A percentile compares a stretch with the other conserved stretches of the same genome.
Conservation (phyloP, 1,140 invertebrate species). For the Caenorhabditis tropicalis region DNA sequence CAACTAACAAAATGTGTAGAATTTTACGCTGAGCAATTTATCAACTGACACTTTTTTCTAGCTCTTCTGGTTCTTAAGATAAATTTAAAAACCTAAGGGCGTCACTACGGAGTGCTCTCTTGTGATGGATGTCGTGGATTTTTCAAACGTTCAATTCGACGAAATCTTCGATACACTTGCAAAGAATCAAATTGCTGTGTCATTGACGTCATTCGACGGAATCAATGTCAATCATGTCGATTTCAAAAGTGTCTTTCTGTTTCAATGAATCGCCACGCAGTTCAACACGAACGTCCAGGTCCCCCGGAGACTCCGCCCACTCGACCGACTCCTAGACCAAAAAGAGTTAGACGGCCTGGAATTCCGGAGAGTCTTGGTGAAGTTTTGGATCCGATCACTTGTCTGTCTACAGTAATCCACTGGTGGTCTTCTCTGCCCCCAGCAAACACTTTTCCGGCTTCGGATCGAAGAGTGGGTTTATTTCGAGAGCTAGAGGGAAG, state of each 20-base stretch:
- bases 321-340: background rate
- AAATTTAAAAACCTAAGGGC: background rate
- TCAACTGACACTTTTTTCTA: background rate
- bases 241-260: constrained; percentile 47
- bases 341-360: background rate
- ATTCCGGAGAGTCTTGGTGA: background rate
- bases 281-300: constrained; percentile 38
- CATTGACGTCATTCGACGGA: constrained; percentile 39
- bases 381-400: background rate
- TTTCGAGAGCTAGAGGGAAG: too few relatives aligned
- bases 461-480: background rate
- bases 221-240: constrained; percentile 52
- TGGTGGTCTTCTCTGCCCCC: background rate
- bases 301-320: background rate
- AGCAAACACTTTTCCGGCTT: constrained; percentile 35
- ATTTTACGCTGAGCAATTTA: background rate
- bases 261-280: constrained; percentile 50
- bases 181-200: constrained; percentile 35
- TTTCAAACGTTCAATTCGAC: constrained; percentile 49
- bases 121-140: constrained; percentile 54
- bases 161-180: constrained; percentile 45
- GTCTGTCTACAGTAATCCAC: constrained; percentile 21
- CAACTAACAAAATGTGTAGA: background rate
- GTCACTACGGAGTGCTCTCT: constrained; percentile 52
- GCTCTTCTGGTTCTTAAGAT: background rate